phyloP scores from a whole-genome alignment of 2,888 invertebrate genomes.

The Cerastis leucographa region DNA sequence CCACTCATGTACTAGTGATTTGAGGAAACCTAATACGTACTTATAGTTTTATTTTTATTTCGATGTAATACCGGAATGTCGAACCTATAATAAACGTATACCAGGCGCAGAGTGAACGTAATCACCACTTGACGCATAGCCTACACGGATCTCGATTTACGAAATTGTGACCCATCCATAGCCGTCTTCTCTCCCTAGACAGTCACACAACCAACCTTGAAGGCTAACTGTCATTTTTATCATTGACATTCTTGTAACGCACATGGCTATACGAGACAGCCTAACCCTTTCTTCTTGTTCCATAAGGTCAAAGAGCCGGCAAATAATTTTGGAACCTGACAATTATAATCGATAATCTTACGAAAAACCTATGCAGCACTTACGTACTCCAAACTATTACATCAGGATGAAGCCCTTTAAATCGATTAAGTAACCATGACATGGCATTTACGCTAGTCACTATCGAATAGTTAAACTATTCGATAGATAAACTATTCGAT shows the following conservation, averaged over 20 bases:
- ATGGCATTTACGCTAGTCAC: too few relatives aligned
- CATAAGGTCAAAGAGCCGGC: not conserved
- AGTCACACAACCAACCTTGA: not conserved
- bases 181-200: not conserved
- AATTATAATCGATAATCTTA: not conserved
- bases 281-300: too few relatives aligned
- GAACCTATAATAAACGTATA: slow-evolving; percentile 1
- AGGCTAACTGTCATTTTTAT: not conserved
- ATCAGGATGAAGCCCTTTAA: slow-evolving; percentile 31
- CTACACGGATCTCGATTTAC: not conserved
- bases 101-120: not conserved
- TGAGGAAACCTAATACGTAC: not conserved
- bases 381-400: not conserved
- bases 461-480: not conserved
- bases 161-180: not conserved
- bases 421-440: slow-evolving; percentile 29
- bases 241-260: not conserved
- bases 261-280: too few relatives aligned
- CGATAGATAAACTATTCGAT: too few relatives aligned
- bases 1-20: not conserved
- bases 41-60: not conserved
- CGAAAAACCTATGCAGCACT: not conserved
- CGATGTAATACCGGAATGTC: not conserved
- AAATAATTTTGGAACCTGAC: not conserved
- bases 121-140: not conserved